These are phyloP conservation scores for Smutsia gigantea DNA, from an alignment of 2,797 vertebrate species.

Conservation along the genomic window DNA sequence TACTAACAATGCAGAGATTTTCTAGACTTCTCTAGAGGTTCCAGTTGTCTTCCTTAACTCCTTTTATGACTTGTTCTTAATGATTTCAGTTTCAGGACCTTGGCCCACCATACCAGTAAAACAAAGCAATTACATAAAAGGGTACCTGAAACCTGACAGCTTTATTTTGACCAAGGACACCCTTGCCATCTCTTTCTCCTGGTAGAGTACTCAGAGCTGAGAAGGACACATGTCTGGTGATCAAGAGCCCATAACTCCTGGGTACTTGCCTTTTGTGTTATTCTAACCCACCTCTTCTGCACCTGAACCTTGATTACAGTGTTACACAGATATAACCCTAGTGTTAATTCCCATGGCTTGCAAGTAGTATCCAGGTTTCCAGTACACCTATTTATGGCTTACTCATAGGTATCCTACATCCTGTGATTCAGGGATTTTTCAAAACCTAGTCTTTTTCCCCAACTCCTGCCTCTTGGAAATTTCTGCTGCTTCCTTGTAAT, in stretches of 20 bases:
- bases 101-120: not conserved
- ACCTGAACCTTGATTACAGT: not conserved
- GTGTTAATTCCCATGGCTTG: not conserved
- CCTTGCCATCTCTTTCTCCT: not conserved
- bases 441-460: not conserved
- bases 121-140: not conserved
- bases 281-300: not conserved
- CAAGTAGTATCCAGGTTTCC: not conserved
- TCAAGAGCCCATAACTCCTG: not conserved
- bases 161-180: not conserved
- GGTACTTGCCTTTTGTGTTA: not conserved
- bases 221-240: not conserved
- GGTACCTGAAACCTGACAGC: not conserved
- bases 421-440: not conserved
- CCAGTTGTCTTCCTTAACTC: not conserved
- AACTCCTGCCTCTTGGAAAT: not conserved
- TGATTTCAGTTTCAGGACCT: not conserved
- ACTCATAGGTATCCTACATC: not conserved
- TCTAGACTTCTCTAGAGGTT: not conserved
- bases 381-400: not conserved
- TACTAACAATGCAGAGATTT: not conserved
- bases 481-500: not conserved
- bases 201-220: not conserved
- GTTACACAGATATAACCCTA: not conserved
- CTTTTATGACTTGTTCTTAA: not conserved